A percentile compares a stretch with the other conserved stretches of the same genome.
These are phyloP conservation scores for Lingula anatina DNA, from an alignment of 2,888 invertebrate genomes.

Conservation along the genomic window DNA sequence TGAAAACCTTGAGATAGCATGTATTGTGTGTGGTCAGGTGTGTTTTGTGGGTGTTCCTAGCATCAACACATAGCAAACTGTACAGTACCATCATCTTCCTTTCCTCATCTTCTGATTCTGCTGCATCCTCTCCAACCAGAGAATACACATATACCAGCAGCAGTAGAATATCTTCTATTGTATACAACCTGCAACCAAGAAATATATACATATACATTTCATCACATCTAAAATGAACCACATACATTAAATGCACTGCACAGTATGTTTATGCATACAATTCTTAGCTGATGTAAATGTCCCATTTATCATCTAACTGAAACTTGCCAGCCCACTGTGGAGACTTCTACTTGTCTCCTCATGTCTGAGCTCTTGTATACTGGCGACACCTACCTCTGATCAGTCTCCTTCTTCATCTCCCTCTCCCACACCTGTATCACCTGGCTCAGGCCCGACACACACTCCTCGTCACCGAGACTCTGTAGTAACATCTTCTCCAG, in stretches of 20 bases:
- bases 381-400: constrained; percentile 8
- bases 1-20: too few species aligned
- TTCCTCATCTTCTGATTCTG: constrained; percentile 15
- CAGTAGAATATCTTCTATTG: constrained; percentile 60
- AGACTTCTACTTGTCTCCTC: too few species aligned
- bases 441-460: constrained; percentile 27
- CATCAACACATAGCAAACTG: too few species aligned
- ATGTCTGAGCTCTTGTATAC: too few species aligned
- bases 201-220: not conserved
- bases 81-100: constrained; percentile 14
- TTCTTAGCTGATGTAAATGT: too few species aligned
- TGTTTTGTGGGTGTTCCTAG: too few species aligned
- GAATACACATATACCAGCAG: constrained; percentile 63
- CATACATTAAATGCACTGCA: too few species aligned
- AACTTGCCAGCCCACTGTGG: too few species aligned
- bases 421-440: constrained; percentile 14
- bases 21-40: too few species aligned
- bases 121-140: constrained; percentile 57
- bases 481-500: constrained; percentile 63
- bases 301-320: too few species aligned
- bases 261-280: too few species aligned
- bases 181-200: constrained; percentile 10
- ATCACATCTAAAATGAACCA: not conserved
- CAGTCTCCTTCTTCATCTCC: constrained; percentile 9
- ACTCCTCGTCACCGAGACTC: constrained; percentile 57